Conservation (phyloP, 2,113 vertebrate species). For the Lepus europaeus region DNA sequence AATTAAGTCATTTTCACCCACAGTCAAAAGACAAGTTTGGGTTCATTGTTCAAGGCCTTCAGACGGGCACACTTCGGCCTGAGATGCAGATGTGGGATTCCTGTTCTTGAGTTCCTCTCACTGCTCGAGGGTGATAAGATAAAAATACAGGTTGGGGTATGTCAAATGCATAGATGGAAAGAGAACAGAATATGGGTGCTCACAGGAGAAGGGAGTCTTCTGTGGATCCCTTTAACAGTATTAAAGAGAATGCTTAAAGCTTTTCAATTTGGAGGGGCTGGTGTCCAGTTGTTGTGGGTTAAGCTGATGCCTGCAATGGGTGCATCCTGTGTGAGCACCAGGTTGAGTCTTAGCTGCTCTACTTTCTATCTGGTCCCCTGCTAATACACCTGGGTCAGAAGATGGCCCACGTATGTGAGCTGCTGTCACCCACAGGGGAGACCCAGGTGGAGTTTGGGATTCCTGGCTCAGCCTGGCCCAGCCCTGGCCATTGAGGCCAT, state of each 20-base stretch:
- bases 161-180: background rate
- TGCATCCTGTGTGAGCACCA: no score
- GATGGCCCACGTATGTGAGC: no score
- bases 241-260: background rate
- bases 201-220: background rate
- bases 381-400: no score
- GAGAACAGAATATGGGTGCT: background rate
- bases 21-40: background rate
- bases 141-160: background rate
- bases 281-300: no score
- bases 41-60: background rate
- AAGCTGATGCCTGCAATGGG: no score
- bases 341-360: no score
- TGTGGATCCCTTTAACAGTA: background rate
- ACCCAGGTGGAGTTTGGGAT: no score
- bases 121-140: background rate
- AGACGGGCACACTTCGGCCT: background rate
- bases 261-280: background rate
- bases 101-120: background rate
- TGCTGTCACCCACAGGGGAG: no score
- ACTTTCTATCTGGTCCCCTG: no score
- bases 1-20: background rate
- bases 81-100: background rate
- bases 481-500: no score
- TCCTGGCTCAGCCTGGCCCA: no score